Evolutionary conservation across 92 coral and sea anemone genomes (phyloP), one percentile per base, ranked within the genome.

Genomic region (Palythoa grandiflora): DNA sequence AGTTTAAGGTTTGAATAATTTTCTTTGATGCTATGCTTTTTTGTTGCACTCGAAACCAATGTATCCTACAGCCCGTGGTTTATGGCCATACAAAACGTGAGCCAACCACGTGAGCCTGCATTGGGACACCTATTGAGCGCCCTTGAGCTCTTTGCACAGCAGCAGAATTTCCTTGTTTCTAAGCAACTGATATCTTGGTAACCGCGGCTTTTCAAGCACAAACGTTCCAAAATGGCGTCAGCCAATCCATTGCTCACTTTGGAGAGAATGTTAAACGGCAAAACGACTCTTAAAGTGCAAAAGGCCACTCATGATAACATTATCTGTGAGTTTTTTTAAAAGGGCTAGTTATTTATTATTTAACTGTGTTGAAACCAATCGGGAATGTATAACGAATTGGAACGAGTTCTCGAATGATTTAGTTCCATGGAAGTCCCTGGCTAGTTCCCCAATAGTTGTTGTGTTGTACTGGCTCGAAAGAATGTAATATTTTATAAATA

Each of bases 231-330:
- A 68, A 97, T 97, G 99, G 99, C 97, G 97, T 95, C 97, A 51
- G 90, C 77, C 47, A 91, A 89, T 73, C 94, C 98, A 35, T 81
- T 94, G 65, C 89, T 91, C 15, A 92, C 98, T 71, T 84, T 97
- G 65, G 98, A 95, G 87, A 95, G 96, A 85, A 94, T 97, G 99
- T 79, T 95, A 15, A 94, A 94, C 75, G 99, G 97, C 6, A 93
- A 94, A 85, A 95, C 99, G 38, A 95, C 98, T 38, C 91, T 97
- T 12, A 96, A 94, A 91, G 95, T 98, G 17, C 98, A 94, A 86
- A 95, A 95, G 90, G 89, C 95, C 17, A 94, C 98, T 0, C 99
- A 97, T 81, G 87, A 90, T 11, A 93, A 97, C 60, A 97, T 97
- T 68, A 89, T 95, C 70, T 95, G 99, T 97, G 85, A 95, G 99